Base-by-base conservation (phyloP, 1,140 invertebrate species). In the Leptopilina clavipes region DNA sequence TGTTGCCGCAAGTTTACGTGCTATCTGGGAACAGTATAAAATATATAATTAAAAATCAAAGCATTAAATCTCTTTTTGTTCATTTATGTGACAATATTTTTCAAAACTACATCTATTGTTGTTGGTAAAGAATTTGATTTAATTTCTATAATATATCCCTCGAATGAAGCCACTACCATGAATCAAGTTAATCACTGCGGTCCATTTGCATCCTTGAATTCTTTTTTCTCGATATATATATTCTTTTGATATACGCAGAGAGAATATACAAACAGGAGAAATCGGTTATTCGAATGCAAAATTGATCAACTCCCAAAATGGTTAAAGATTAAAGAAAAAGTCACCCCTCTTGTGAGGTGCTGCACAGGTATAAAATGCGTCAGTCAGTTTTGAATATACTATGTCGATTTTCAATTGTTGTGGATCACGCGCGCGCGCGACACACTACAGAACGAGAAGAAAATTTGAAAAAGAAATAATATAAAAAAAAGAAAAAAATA, bases 391-490 rank as follows among this genome's bases (percentile, higher is more conserved):
- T 70, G 70, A 81, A 81, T 81, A 71, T 73, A n/a, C n/a, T n/a
- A n/a, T 77, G 80, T 83, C 81, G 76, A 81, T 84, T 82, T 74
- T 82, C 75, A 84, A 84, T 84, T 81, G 81, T 81, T 76, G 76
- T 76, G 77, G 76, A 85, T 85, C 82, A 79, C 78, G 80, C 77
- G 76, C 71, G 77, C n/a, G 48, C 18, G 19, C 40, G 12, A 11
- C 52, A 52, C 40, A 71, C 45, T 18, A 76, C 76, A 75, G 75
- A 72, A 77, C n/a, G 54, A 76, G 72, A 19, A 1, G 56, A 71
- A 70, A 72, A 54, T n/a, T 54, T 8, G 54, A 37, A 74, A 54
- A 31, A 81, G 18, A 54, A 37, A 79, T 74, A 78, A n/a, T n/a
- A 71, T 70, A 31, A 31, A 31, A 31, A 31, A 31, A 31, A 31